Evolutionary conservation across 2,113 vertebrate species (phyloP).

Genomic region (Bolborhynchus lineola): DNA sequence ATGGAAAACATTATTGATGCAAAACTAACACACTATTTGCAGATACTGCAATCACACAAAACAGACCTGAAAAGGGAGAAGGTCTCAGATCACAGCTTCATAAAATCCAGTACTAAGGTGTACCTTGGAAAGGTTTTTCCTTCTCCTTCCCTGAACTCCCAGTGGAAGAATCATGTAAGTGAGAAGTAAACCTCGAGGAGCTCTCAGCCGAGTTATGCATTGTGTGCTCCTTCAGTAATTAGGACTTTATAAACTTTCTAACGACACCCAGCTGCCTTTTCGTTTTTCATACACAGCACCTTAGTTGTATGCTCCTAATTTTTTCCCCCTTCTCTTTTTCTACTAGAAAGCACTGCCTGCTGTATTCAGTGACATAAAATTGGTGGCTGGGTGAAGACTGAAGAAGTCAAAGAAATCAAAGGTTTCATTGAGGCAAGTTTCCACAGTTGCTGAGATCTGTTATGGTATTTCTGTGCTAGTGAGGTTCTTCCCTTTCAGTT

Average conservation of each 20-base stretch:
- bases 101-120: neutral
- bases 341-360: neutral
- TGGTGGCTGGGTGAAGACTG: neutral
- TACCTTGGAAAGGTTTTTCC: neutral
- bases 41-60: neutral
- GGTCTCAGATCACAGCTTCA: neutral
- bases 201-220: neutral
- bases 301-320: neutral
- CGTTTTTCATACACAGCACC: neutral
- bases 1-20: neutral
- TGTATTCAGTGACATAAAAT: neutral
- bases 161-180: neutral
- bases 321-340: rapidly evolving
- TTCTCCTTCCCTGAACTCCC: neutral
- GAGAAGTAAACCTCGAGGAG: neutral
- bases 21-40: neutral
- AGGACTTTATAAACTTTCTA: neutral
- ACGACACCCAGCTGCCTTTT: neutral
- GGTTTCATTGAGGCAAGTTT: neutral
- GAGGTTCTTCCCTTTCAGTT: neutral
- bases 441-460: neutral
- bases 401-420: neutral
- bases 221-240: neutral
- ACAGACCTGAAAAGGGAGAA: neutral
- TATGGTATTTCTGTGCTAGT: neutral